Conservation (phyloP, 2,113 vertebrate species). For the Pithys albifrons region DNA sequence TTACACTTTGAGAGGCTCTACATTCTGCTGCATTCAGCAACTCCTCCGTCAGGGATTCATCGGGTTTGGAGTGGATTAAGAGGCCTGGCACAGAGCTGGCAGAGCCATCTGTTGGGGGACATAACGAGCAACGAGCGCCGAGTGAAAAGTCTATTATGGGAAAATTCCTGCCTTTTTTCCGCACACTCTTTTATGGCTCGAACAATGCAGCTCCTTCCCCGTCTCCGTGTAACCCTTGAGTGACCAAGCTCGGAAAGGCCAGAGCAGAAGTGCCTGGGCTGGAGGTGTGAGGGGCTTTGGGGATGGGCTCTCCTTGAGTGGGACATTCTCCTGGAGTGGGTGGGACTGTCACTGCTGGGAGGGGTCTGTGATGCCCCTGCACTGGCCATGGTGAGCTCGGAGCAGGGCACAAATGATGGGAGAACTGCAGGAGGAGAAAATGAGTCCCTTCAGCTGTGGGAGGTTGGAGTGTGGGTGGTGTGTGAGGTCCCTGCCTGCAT, state of each 20-base stretch:
- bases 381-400: accelerated
- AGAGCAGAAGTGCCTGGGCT: neutral
- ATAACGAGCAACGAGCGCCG: accelerated
- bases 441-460: accelerated
- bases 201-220: neutral
- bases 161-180: neutral
- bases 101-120: constrained; percentile 20
- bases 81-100: constrained; percentile 12
- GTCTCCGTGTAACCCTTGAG: neutral
- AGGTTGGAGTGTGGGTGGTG: accelerated
- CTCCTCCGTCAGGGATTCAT: neutral
- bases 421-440: neutral
- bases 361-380: neutral
- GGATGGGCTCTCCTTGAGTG: neutral
- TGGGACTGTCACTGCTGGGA: neutral
- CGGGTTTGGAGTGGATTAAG: neutral
- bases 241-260: neutral
- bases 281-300: accelerated
- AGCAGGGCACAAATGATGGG: neutral
- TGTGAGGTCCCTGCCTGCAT: neutral
- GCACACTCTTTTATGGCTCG: neutral
- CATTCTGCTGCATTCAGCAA: neutral
- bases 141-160: neutral
- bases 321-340: neutral
- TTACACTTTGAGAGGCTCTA: neutral